phyloP scores from a whole-genome alignment of 2,113 vertebrate species.

The Thermophis baileyi region DNA sequence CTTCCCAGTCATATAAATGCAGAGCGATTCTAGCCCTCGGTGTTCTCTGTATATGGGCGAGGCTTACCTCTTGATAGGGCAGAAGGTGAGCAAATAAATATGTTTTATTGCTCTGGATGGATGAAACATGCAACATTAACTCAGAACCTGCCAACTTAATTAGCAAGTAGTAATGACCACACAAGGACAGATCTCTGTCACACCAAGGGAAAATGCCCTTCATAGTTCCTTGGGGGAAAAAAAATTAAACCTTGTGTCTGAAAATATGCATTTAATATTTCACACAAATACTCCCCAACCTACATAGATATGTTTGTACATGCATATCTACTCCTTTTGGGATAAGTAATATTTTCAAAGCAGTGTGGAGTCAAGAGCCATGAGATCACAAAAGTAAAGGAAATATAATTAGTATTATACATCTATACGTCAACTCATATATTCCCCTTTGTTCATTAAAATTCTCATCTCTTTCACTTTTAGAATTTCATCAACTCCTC shows the following conservation, averaged over 20 bases:
- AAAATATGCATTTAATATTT: not conserved
- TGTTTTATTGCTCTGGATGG: conserved; percentile 18
- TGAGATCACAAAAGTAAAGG: not conserved
- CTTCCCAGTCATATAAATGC: conserved; percentile 3
- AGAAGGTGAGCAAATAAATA: conserved; percentile 22
- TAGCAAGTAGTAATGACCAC: conserved; percentile 13
- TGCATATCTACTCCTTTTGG: not conserved
- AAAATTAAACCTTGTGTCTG: not conserved
- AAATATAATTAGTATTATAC: not conserved
- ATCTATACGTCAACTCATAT: not conserved
- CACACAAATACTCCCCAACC: not conserved
- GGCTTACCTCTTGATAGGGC: conserved; percentile 14
- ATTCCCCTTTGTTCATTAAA: not conserved
- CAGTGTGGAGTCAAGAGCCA: not conserved
- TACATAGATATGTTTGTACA: not conserved
- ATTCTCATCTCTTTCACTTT: not conserved
- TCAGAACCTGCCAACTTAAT: conserved; percentile 17
- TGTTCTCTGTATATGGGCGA: not conserved
- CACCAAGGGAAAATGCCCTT: not conserved
- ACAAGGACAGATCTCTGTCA: conserved; percentile 5
- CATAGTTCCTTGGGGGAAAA: conserved; percentile 1
- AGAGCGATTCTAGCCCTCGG: not conserved
- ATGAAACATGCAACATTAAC: conserved; percentile 22
- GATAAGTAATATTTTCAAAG: not conserved
- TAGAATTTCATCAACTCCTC: not conserved